Conservation (phyloP, 2,113 vertebrate genomes). For the Alosa alosa region DNA sequence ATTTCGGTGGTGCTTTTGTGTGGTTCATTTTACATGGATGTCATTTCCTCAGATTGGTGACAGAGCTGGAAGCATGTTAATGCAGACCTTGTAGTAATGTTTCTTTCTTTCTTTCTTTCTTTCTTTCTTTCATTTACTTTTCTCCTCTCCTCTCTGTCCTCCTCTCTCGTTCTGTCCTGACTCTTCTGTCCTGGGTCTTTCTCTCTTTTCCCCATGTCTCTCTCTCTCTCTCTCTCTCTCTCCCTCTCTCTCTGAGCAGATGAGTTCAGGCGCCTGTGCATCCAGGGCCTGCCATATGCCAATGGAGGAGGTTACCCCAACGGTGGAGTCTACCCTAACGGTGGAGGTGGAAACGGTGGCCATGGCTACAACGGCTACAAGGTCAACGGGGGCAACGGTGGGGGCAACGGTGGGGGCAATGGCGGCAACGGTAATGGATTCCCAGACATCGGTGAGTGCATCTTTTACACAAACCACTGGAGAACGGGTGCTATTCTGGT, state of each 20-base stretch:
- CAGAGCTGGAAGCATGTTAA: background rate
- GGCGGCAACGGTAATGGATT: conserved; percentile 52
- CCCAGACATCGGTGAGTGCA: conserved; percentile 68
- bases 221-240: background rate
- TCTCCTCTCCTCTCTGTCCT: background rate
- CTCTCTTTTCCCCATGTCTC: background rate
- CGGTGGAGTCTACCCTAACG: conserved; percentile 53
- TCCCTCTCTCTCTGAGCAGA: conserved; percentile 63
- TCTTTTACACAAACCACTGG: background rate
- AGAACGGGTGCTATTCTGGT: background rate
- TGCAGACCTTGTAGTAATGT: background rate
- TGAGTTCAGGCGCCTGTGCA: conserved; percentile 83
- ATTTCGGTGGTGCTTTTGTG: background rate
- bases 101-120: background rate
- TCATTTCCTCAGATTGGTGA: background rate
- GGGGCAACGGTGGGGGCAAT: conserved; percentile 47
- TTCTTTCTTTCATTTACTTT: background rate
- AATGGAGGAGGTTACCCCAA: conserved; percentile 35
- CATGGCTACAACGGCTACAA: conserved; percentile 63
- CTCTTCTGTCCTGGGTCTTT: background rate
- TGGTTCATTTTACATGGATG: background rate
- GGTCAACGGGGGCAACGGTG: conserved; percentile 49
- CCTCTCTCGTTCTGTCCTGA: background rate
- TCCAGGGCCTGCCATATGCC: conserved; percentile 74
- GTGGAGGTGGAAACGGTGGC: conserved; percentile 48